Base-by-base conservation (phyloP, 2,113 vertebrate species). In the Campylorhamphus procurvoides region DNA sequence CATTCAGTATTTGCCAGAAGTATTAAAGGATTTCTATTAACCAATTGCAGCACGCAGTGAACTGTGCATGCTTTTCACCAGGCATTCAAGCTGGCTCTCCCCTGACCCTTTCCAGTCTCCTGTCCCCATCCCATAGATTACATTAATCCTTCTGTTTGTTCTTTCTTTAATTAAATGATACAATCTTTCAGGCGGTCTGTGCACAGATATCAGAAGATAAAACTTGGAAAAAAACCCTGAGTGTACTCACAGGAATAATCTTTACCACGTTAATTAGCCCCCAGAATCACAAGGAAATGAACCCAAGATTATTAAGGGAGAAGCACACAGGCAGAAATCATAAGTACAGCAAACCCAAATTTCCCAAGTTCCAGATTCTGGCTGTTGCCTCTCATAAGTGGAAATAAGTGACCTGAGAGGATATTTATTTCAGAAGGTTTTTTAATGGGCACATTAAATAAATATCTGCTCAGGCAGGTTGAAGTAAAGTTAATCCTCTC, bases 161-260 rank as follows among this genome's bases (percentile, higher is more conserved):
- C 87, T 77, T 91, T 46, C 91, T 96, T 94, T 95, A 97, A 96
- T 97, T 95, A 96, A 95, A 97, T 94, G 82, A 97, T 96, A 96
- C 67, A 59, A 94, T 96, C 96, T 97, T 89, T 87, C 74, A 93
- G 55, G 90, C 90, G 84, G 87, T 31, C 89, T 62, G 63, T 2
- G 3, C 77, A 59, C 40, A 92, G 85, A 96, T 96, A 96, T 27
- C 75, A 69, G 69, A 37, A 63, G 91, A 96, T 97, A 94, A 95
- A 93, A 79, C 18, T 87, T 72, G 4, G 3, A 58, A 46, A 76
- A 77, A 33, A 49, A 39, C 12, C 15, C 15, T 20, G 47, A 75
- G 35, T 3, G 1, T 56, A 49, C 72, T 84, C 80, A 73, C 49
- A 82, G 27, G 37, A 96, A 84, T 67, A 59, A 73, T 80, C 55